phyloP scores from a whole-genome alignment of 2,888 invertebrate species.

The Drosophila neotestacea region DNA sequence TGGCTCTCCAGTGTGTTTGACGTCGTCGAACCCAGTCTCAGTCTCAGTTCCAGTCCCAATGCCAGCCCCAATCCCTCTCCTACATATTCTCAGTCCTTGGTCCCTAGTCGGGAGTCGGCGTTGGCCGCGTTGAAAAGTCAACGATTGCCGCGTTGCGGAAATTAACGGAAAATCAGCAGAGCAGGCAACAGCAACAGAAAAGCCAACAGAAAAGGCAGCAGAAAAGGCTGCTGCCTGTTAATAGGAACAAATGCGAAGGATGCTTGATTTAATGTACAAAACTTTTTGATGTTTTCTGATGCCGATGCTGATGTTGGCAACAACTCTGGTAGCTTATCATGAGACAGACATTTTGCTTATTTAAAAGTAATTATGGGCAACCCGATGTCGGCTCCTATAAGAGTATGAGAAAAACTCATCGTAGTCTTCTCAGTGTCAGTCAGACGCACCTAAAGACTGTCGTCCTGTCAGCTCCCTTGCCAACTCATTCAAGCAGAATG shows the following conservation, averaged over 20 bases:
- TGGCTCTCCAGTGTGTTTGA: constrained; percentile 73
- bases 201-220: neutral
- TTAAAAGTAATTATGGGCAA: constrained; percentile 77
- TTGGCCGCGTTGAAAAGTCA: constrained; percentile 72
- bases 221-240: constrained; percentile 57
- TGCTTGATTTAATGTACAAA: constrained; percentile 80
- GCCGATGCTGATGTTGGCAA: constrained; percentile 42
- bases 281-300: constrained; percentile 72
- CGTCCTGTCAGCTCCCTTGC: constrained; percentile 57
- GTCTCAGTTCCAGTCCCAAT: neutral
- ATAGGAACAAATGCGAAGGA: constrained; percentile 74
- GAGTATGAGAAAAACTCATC: neutral
- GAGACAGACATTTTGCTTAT: constrained; percentile 62
- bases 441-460: constrained; percentile 15
- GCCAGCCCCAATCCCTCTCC: neutral
- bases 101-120: constrained; percentile 16
- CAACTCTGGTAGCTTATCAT: constrained; percentile 38
- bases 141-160: constrained; percentile 80
- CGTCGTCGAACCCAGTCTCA: constrained; percentile 12
- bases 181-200: constrained; percentile 25
- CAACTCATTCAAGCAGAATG: constrained; percentile 76
- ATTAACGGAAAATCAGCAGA: constrained; percentile 78
- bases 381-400: constrained; percentile 45
- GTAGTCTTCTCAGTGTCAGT: constrained; percentile 27
- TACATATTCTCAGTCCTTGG: too few species aligned